Evolutionary conservation across 1,140 invertebrate genomes (phyloP).

Genomic region (Drosophila bipectinata): DNA sequence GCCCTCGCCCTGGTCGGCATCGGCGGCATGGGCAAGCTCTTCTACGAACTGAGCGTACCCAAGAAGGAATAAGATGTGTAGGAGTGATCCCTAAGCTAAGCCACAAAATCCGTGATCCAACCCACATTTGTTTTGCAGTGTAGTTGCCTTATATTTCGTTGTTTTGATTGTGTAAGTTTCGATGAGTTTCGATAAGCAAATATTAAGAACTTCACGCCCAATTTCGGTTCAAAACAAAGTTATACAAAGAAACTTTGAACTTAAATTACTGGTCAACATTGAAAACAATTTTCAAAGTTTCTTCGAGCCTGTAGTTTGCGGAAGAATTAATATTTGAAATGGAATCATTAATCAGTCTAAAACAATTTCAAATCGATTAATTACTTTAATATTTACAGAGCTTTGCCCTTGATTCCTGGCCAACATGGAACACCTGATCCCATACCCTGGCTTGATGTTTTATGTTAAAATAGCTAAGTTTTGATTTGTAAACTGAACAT

Average conservation of each 20-base stretch:
- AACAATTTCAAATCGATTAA: background rate
- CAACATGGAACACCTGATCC: slow-evolving; percentile 32
- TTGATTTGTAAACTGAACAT: slow-evolving; percentile 68
- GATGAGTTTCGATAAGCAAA: background rate
- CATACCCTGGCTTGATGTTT: slow-evolving; percentile 44
- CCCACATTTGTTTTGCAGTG: slow-evolving; percentile 55
- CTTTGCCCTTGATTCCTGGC: slow-evolving; percentile 20
- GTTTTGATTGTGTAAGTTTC: slow-evolving; percentile 64
- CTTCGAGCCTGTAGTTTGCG: no score
- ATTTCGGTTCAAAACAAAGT: no score
- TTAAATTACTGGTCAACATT: no score
- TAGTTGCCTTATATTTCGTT: slow-evolving; percentile 73
- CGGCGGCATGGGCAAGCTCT: slow-evolving; percentile 77
- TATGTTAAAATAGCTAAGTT: slow-evolving; percentile 60
- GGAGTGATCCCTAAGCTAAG: slow-evolving; percentile 52
- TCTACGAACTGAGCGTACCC: slow-evolving; percentile 79
- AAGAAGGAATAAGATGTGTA: slow-evolving; percentile 53
- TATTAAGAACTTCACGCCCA: no score
- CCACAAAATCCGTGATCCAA: slow-evolving; percentile 42
- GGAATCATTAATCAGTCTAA: no score
- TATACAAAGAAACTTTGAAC: no score
- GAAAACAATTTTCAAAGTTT: no score
- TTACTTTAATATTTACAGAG: slow-evolving; percentile 41
- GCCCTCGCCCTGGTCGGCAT: slow-evolving; percentile 84
- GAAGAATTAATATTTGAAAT: no score